phyloP scores from a whole-genome alignment of 2,888 invertebrate genomes.

The Ephialtes manifestator region DNA sequence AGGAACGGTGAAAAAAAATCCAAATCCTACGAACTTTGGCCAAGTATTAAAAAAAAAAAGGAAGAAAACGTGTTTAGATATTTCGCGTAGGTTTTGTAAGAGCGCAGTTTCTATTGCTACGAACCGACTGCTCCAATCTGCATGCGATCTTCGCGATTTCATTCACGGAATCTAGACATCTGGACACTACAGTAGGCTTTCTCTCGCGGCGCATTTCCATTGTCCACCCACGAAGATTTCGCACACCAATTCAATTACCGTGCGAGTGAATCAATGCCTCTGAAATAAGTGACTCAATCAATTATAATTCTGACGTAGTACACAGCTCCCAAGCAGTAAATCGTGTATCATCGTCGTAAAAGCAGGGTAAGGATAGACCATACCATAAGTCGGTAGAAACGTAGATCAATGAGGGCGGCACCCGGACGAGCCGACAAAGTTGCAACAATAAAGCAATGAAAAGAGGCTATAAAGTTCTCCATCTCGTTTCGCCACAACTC shows the following conservation, averaged over 20 bases:
- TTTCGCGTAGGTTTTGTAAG: background rate
- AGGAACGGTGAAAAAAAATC: background rate
- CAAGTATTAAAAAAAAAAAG: background rate
- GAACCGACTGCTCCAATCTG: conserved; percentile 20
- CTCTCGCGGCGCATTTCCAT: conserved; percentile 33
- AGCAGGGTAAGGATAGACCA: background rate
- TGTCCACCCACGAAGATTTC: conserved; percentile 60
- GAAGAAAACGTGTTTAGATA: background rate
- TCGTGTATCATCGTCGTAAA: conserved; percentile 44
- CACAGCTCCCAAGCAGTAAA: conserved; percentile 22
- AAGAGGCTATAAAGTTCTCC: conserved; percentile 61
- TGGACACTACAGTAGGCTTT: conserved; percentile 6
- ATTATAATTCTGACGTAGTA: conserved; percentile 56
- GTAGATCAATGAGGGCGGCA: conserved; percentile 57
- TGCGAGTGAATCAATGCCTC: conserved; percentile 58
- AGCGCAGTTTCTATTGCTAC: background rate
- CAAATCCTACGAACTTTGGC: background rate
- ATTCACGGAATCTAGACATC: conserved; percentile 71
- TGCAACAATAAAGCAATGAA: conserved; percentile 64
- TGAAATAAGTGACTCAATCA: conserved; percentile 66
- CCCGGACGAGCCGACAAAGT: conserved; percentile 71
- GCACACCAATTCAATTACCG: conserved; percentile 61
- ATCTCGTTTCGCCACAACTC: conserved; percentile 22
- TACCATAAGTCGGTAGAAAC: conserved; percentile 15
- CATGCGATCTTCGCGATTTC: conserved; percentile 69